These are phyloP conservation scores for Acridotheres tristis DNA, from an alignment of 2,797 vertebrate species.

Conservation along the genomic window DNA sequence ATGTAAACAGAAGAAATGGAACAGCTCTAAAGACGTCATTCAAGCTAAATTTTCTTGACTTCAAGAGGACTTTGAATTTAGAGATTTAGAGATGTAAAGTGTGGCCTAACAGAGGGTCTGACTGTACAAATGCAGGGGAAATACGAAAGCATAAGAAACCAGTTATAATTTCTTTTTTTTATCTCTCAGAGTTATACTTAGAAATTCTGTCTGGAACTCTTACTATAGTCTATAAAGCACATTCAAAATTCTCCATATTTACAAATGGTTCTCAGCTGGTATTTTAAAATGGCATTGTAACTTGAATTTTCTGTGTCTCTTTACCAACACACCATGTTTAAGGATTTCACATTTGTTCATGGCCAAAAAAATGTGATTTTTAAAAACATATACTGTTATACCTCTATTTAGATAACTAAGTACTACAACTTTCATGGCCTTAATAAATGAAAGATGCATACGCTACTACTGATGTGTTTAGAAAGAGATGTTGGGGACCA, in stretches of 20 bases:
- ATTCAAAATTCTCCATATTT: background rate
- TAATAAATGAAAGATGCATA: background rate
- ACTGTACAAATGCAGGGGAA: background rate
- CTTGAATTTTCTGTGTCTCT: background rate
- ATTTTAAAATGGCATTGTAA: background rate
- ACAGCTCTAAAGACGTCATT: background rate
- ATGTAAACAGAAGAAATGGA: conserved; percentile 2
- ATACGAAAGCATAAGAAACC: background rate
- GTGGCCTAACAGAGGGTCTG: background rate
- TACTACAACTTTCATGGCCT: background rate
- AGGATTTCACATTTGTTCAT: background rate
- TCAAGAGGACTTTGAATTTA: background rate
- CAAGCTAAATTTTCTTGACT: background rate
- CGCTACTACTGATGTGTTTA: background rate
- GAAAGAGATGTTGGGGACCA: background rate
- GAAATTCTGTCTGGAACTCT: background rate
- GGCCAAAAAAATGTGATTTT: background rate
- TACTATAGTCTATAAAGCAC: background rate
- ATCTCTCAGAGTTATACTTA: background rate
- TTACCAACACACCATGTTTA: background rate
- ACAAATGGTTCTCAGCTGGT: background rate
- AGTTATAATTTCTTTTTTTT: background rate
- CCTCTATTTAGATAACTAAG: background rate
- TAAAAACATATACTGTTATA: background rate
- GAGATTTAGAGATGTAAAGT: background rate